Base-by-base conservation (phyloP, 2,888 invertebrate genomes). In the Lithodes maja region DNA sequence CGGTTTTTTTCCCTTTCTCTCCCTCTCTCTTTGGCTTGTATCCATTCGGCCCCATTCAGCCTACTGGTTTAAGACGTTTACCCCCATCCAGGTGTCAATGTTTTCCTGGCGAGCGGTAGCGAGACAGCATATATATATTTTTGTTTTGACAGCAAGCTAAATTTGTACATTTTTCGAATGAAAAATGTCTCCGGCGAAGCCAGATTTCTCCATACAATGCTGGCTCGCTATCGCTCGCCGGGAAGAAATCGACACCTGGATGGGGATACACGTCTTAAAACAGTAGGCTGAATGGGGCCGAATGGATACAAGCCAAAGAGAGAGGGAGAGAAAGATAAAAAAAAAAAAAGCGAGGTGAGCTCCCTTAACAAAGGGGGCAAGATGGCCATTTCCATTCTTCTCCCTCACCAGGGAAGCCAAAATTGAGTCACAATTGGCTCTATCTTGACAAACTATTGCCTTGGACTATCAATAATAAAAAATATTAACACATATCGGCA, bases 361-460 rank as follows among this genome's bases (percentile, higher is more conserved):
- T 5, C 33, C 7, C 7, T 61, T 61, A 61, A 61, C 61, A 61
- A 61, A 61, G 61, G 61, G 61, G 61, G 61, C 61, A 61, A 61
- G 61, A 61, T 61, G 61, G 61, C 61, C 15, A 3, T 53, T n/a
- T 53, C 5, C n/a, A 17, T 54, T 53, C 17, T 52, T 75, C 83
- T 84, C 75, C 49, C 5, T 54, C 55, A 82, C 86, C 86, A 86
- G 86, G 86, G 86, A 86, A 86, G 86, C 77, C 81, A 68, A 15
- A 77, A 55, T 82, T 68, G 82, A 82, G 71, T 86, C 86, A 86
- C 82, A 86, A 86, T 86, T 54, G 80, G 71, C 71, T 86, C 86
- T 86, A 86, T 53, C 61, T 77, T 83, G 87, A 88, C 87, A 83
- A 87, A 88, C 84, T 88, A 88, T 88, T 88, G 87, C 84, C 87